Percentiles rank a stretch among this genome's conserved stretches.
phyloP scores from a whole-genome alignment of 2,888 invertebrate species.

The Electrophaes corylata region DNA sequence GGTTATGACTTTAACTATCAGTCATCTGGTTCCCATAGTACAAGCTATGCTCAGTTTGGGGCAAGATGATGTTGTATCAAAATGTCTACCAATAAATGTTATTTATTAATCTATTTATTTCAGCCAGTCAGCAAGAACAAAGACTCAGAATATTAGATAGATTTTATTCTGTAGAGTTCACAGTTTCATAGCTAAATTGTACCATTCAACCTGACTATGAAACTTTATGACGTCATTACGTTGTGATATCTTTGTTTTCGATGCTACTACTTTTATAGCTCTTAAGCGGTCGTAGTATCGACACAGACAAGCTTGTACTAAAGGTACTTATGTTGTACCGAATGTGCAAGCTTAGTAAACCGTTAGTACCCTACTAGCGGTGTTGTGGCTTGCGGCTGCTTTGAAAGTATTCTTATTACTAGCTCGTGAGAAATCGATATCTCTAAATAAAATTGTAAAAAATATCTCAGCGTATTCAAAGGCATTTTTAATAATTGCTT shows the following conservation, averaged over 20 bases:
- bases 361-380: neutral
- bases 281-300: slow-evolving; percentile 9
- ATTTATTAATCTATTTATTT: too few species aligned
- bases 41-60: too few species aligned
- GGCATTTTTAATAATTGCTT: too few species aligned
- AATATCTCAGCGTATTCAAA: too few species aligned
- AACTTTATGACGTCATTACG: slow-evolving; percentile 17
- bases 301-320: neutral
- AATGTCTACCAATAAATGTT: too few species aligned
- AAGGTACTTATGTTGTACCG: neutral
- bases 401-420: neutral
- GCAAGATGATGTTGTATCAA: too few species aligned
- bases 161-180: neutral
- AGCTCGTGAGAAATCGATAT: neutral
- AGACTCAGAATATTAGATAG: too few species aligned
- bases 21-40: too few species aligned
- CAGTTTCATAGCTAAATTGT: slow-evolving; percentile 2
- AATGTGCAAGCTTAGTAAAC: neutral
- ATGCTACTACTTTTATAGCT: slow-evolving; percentile 18
- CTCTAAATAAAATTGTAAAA: too few species aligned
- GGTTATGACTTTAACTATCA: neutral
- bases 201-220: slow-evolving; percentile 1
- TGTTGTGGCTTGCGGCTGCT: neutral
- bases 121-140: too few species aligned
- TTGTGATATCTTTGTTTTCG: slow-evolving; percentile 19